phyloP scores from a whole-genome alignment of 37 sponge, comb jelly and placozoan species.

The Cliona cf. orientalis region DNA sequence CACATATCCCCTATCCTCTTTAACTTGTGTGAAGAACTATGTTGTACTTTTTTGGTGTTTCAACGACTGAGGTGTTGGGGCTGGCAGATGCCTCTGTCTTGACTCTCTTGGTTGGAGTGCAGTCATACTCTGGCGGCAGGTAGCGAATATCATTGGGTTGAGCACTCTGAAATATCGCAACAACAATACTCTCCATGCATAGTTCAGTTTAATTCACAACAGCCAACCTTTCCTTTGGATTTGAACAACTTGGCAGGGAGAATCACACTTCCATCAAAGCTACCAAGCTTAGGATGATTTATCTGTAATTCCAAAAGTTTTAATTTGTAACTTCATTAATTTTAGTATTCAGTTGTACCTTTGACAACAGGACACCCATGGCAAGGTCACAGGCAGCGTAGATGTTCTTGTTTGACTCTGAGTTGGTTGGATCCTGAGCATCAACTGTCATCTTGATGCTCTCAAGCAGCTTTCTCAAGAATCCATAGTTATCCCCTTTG shows the following conservation, averaged over 20 bases:
- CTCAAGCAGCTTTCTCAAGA: conserved; percentile 73
- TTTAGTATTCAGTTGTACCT: conserved; percentile 23
- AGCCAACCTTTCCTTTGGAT: conserved; percentile 30
- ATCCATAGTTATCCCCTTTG: conserved; percentile 74
- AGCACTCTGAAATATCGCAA: conserved; percentile 13
- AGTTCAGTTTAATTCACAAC: too few species aligned
- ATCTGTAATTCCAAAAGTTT: background rate
- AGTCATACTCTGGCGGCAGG: conserved; percentile 57
- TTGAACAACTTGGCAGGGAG: conserved; percentile 37
- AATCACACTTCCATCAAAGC: conserved; percentile 46
- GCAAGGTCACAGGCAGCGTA: conserved; percentile 82
- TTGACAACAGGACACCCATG: conserved; percentile 36
- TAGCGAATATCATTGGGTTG: conserved; percentile 36
- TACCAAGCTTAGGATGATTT: conserved; percentile 19
- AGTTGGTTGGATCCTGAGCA: conserved; percentile 71
- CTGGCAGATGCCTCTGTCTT: background rate
- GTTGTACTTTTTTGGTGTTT: background rate
- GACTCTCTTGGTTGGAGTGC: conserved; percentile 31
- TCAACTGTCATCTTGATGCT: conserved; percentile 85
- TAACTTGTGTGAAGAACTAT: background rate
- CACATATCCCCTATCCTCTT: too few species aligned
- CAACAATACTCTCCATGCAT: too few species aligned
- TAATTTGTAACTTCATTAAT: background rate
- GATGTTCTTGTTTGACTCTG: conserved; percentile 69
- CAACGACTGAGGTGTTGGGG: background rate